phyloP scores from a whole-genome alignment of 2,797 vertebrate species.

The Sparus aurata region DNA sequence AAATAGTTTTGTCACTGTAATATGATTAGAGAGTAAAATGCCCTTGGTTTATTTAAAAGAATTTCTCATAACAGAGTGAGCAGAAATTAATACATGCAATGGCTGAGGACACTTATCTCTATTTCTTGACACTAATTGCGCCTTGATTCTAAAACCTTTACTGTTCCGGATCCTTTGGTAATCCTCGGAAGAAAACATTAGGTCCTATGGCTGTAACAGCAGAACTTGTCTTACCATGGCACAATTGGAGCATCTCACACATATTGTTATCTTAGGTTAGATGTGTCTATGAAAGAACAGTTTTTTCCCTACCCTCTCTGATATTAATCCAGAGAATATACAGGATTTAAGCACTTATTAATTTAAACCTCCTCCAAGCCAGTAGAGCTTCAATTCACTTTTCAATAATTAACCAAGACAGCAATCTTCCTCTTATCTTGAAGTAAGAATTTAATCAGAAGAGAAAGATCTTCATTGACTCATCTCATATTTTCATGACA shows the following conservation, averaged over 20 bases:
- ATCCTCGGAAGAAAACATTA: constrained; percentile 7
- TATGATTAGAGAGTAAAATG: constrained; percentile 31
- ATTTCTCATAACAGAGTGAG: constrained; percentile 13
- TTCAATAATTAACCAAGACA: neutral
- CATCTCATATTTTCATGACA: too few relatives aligned
- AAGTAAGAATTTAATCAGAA: too few relatives aligned
- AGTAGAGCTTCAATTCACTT: neutral
- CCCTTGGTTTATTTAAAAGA: constrained; percentile 36
- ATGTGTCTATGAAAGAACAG: neutral
- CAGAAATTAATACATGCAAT: constrained; percentile 15
- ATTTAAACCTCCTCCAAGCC: constrained; percentile 18
- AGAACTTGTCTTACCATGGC: neutral
- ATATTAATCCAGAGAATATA: constrained; percentile 29
- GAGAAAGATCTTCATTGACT: too few relatives aligned
- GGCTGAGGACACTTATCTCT: constrained; percentile 28
- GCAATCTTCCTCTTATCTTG: neutral
- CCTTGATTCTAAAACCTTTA: constrained; percentile 11
- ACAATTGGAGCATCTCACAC: neutral
- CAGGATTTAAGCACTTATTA: constrained; percentile 10
- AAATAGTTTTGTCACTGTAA: constrained; percentile 31
- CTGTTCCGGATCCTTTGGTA: constrained; percentile 36
- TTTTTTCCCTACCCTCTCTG: neutral
- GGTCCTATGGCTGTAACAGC: constrained; percentile 3
- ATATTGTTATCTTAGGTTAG: neutral
- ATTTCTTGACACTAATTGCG: constrained; percentile 41